Evolutionary conservation across 2,888 invertebrate genomes (phyloP).

Genomic region (Pandemis corylana): DNA sequence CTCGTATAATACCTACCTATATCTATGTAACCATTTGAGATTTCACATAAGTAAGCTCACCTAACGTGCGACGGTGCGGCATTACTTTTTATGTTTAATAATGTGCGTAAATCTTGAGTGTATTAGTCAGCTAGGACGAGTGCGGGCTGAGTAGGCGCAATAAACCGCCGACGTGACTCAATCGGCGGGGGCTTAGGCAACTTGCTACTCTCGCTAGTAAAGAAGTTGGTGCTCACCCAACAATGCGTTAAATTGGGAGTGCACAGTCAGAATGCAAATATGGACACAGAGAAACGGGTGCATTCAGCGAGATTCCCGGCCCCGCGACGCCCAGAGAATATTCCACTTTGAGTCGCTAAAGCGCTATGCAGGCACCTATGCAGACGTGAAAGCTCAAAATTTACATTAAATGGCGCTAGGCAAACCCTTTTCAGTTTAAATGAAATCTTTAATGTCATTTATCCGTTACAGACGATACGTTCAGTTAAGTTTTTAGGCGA

Average conservation of each 20-base stretch:
- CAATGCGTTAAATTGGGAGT: constrained; percentile 63
- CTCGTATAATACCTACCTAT: neutral
- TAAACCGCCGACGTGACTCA: constrained; percentile 23
- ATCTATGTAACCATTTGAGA: neutral
- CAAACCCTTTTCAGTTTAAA: constrained; percentile 32
- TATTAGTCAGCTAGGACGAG: constrained; percentile 14
- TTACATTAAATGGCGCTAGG: constrained; percentile 44
- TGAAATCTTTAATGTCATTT: constrained; percentile 17
- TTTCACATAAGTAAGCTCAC: constrained; percentile 16
- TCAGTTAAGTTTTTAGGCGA: no score
- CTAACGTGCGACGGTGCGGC: neutral
- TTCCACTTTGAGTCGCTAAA: constrained; percentile 44
- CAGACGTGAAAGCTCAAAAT: constrained; percentile 42
- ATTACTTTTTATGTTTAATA: constrained; percentile 25
- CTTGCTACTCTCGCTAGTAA: constrained; percentile 17
- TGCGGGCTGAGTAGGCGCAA: constrained; percentile 11
- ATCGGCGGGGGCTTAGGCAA: constrained; percentile 8
- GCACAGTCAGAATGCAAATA: constrained; percentile 65
- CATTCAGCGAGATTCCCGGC: constrained; percentile 53
- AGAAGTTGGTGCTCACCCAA: constrained; percentile 50
- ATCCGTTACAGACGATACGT: no score
- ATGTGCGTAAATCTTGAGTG: constrained; percentile 31
- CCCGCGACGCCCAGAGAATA: constrained; percentile 41
- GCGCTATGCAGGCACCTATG: constrained; percentile 43
- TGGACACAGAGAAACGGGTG: constrained; percentile 54